Conservation (phyloP, 2,113 vertebrate genomes). For the Dissostichus mawsoni region DNA sequence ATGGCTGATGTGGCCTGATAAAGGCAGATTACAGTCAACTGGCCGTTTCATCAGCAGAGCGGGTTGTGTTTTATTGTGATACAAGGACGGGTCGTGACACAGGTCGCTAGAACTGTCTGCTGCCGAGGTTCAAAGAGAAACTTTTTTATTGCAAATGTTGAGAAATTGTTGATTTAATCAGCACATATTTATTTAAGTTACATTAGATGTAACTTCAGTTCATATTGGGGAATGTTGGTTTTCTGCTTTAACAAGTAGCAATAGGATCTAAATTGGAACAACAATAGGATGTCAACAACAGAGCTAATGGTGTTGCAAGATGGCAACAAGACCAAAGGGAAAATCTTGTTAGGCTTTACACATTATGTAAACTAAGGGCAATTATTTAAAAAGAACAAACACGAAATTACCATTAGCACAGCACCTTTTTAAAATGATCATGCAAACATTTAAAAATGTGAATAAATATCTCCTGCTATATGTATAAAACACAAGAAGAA, state of each 20-base stretch:
- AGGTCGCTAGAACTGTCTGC: background rate
- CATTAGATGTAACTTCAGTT: background rate
- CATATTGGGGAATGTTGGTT: background rate
- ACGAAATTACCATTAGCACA: background rate
- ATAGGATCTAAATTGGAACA: conserved; percentile 13
- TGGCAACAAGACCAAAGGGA: background rate
- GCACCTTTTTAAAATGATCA: background rate
- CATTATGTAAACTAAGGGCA: background rate
- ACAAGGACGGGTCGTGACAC: conserved; percentile 37
- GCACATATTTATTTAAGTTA: background rate
- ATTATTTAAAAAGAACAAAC: background rate
- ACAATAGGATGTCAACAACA: conserved; percentile 12
- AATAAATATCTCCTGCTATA: background rate
- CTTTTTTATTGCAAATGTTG: conserved; percentile 15
- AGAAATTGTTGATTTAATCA: background rate
- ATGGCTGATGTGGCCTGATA: conserved; percentile 64
- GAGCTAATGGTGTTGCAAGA: background rate
- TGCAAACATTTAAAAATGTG: background rate
- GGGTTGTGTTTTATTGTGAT: conserved; percentile 57
- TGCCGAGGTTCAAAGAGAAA: conserved; percentile 9
- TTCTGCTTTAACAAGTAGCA: background rate
- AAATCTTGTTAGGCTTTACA: background rate
- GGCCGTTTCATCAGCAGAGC: conserved; percentile 42
- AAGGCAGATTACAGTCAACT: conserved; percentile 68
- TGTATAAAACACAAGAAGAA: background rate